Evolutionary conservation across 2,888 invertebrate species (phyloP).

Genomic region (Aricia artaxerxes): DNA sequence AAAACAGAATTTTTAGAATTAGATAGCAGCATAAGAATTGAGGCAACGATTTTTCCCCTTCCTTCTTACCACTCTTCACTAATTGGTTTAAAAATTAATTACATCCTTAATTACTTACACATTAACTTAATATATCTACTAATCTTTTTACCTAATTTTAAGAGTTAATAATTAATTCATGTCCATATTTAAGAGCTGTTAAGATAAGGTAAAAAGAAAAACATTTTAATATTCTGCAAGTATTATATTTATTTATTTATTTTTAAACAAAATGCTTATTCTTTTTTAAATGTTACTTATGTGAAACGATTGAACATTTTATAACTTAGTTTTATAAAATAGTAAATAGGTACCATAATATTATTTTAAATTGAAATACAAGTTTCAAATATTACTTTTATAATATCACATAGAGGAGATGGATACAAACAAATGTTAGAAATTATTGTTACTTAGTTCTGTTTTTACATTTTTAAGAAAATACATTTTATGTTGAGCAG

Average conservation of each 20-base stretch:
- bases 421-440: not conserved
- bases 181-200: not conserved
- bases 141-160: not conserved
- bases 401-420: not conserved
- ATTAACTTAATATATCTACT: not conserved
- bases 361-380: not conserved
- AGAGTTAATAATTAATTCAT: not conserved
- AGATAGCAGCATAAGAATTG: not conserved
- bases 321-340: not conserved
- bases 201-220: not conserved
- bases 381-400: not conserved
- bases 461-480: not conserved
- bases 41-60: not conserved
- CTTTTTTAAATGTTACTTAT: not conserved
- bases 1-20: not conserved
- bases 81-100: not conserved
- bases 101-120: not conserved
- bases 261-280: not conserved
- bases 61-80: not conserved
- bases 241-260: not conserved
- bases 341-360: not conserved
- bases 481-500: conserved; percentile 6
- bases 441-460: not conserved
- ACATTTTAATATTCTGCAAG: not conserved
- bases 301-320: not conserved